Conservation (phyloP, 2,113 vertebrate species). For the Arenaria interpres region DNA sequence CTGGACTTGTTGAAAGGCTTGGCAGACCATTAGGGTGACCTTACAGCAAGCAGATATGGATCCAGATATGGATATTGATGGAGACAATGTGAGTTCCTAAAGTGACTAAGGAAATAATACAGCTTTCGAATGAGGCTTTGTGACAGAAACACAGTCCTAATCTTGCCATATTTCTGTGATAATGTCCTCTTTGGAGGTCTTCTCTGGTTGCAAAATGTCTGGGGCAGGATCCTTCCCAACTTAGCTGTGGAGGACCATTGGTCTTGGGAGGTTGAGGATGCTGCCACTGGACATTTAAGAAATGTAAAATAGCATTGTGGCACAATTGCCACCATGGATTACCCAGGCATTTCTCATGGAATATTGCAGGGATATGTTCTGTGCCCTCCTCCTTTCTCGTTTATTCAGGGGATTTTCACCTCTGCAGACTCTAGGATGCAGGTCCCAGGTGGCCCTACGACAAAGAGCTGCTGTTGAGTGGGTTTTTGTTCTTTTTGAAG, state of each 20-base stretch:
- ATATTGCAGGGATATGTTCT: not conserved
- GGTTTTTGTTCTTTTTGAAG: not conserved
- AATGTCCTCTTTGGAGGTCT: not conserved
- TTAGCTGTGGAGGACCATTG: accelerated
- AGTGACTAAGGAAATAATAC: not conserved
- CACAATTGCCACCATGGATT: not conserved
- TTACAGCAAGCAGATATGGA: not conserved
- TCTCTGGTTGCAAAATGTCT: not conserved
- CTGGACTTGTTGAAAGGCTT: not conserved
- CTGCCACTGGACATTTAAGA: not conserved
- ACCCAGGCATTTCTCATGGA: not conserved
- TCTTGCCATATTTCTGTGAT: not conserved
- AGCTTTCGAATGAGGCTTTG: not conserved
- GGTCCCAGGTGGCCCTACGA: not conserved
- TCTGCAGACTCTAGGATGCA: not conserved
- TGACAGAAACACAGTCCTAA: not conserved
- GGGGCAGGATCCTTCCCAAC: not conserved
- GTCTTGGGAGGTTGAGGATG: not conserved
- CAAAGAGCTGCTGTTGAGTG: not conserved
- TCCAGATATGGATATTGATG: not conserved
- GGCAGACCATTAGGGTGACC: not conserved
- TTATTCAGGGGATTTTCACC: conserved; percentile 6
- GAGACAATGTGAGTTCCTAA: not conserved
- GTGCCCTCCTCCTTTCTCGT: not conserved
- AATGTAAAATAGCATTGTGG: not conserved